These are phyloP conservation scores for Diplolepis rosae DNA, from an alignment of 2,888 invertebrate genomes.

Conservation along the genomic window DNA sequence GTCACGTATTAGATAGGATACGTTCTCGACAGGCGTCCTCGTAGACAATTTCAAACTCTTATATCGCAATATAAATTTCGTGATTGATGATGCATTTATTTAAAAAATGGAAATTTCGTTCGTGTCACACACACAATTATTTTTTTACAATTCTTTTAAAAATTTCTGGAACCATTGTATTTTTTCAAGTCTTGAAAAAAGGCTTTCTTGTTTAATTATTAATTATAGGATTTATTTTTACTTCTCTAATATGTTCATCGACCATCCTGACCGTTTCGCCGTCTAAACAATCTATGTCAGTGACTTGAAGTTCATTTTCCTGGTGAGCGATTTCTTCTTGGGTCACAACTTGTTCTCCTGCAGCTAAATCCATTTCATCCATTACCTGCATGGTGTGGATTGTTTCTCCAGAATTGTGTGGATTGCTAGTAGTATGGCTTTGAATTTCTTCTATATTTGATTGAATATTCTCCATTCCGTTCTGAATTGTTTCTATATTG, in stretches of 20 bases:
- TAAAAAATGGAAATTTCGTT: too few relatives aligned
- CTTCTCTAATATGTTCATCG: slow-evolving; percentile 63
- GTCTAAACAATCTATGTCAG: slow-evolving; percentile 67
- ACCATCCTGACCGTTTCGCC: slow-evolving; percentile 69
- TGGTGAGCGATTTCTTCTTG: slow-evolving; percentile 65
- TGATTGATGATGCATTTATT: too few relatives aligned
- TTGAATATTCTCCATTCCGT: slow-evolving; percentile 54
- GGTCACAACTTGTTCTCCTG: slow-evolving; percentile 64
- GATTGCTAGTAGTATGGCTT: slow-evolving; percentile 46
- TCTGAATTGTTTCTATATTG: slow-evolving; percentile 59
- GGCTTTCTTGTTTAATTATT: too few relatives aligned
- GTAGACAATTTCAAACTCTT: too few relatives aligned
- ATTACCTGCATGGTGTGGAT: slow-evolving; percentile 67
- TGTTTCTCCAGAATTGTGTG: slow-evolving; percentile 45
- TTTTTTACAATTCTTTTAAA: too few relatives aligned
- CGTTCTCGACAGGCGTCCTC: too few relatives aligned
- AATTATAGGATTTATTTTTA: slow-evolving; percentile 36
- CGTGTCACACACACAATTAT: too few relatives aligned
- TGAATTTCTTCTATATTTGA: slow-evolving; percentile 51
- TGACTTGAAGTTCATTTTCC: slow-evolving; percentile 64
- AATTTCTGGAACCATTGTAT: too few relatives aligned
- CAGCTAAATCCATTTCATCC: slow-evolving; percentile 66
- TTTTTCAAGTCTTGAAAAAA: too few relatives aligned
- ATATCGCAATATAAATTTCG: too few relatives aligned
- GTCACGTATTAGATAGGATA: too few relatives aligned